Evolutionary conservation across 2,888 invertebrate genomes (phyloP), one percentile per base, ranked within the genome.

Genomic region (Spodoptera exigua): DNA sequence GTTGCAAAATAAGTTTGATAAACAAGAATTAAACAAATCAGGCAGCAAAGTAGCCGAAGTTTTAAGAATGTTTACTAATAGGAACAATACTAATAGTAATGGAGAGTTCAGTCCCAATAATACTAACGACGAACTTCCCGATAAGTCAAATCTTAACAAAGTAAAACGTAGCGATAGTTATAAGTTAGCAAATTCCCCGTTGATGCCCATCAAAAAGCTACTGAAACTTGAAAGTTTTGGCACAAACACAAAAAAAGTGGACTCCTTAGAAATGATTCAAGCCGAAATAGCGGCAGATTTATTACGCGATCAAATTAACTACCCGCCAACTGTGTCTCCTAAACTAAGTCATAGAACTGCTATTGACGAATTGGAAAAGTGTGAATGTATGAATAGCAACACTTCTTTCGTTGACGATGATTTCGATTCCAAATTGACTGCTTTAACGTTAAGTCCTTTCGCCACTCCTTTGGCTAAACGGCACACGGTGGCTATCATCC

Each of bases 161-260:
- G 94, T 97, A 45, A 97, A 97, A 89, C 96, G 98, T 62, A 97
- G 97, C 86, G 97, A 98, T 87, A 98, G 97, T 89, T 98, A 98
- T 85, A 96, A 97, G 71, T 95, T 97, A 88, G 98, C 98, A 13
- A 97, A 97, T 89, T 96, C 95, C 73, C 96, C 96, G 18, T 95
- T 96, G 68, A 95, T 96, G 89, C 95, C 95, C 36, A 96, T 96
- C 49, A 95, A 95, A 88, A 96, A 95, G 84, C 93, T 95, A 71
- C 85, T 95, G 44, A 95, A 94, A 83, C 86, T 93, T 21, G 95
- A 95, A 78, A 93, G 87, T 79, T 94, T 94, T 81, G 83, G 89
- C 62, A 85, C 80, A 73, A 88, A 85, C 64, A 80, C 90, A 57
- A 94, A 93, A 84, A 94, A 94, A 86, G 91, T 91, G 56, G 86